Base-by-base conservation (phyloP, 2,113 vertebrate species). In the Silurus meridionalis region DNA sequence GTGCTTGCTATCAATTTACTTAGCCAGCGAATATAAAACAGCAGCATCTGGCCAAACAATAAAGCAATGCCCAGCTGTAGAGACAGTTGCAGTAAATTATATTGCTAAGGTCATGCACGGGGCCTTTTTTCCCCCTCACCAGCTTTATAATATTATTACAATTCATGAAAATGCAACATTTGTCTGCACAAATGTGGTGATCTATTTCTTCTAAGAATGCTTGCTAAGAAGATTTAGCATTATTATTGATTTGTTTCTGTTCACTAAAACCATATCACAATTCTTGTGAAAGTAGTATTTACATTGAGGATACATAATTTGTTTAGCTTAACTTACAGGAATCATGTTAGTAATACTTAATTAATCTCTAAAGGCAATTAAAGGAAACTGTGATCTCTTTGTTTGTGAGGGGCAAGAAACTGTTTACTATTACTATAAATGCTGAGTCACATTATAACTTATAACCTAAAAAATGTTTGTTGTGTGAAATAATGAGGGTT, bases 61-160 rank as follows among this genome's bases (percentile, higher is more conserved):
- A 85, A 85, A 80, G 75, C 83, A 85, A 67, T 53, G 69, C 55
- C 82, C 86, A 87, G 86, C 79, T 83, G 60, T 85, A 83, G 46
- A 85, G 88, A 89, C 88, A 89, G 88, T 84, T 86, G 88, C 84
- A 72, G 67, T 87, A 87, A 80, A 86, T 87, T 89, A 89, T 89
- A 83, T 86, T 46, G 77, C 37, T 86, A 83, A 87, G 88, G 86
- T 89, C 88, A 67, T 86, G 74, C 58, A 75, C 50, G 50, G 60
- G 80, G 50, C 72, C 37, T 37, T 37, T 37, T 79, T 85, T 60
- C 61, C 17, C 17, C 50, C 64, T 78, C 64, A 83, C 75, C 74
- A 83, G 83, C 86, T 75, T 83, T 83, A 52, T 63, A 87, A 64
- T 72, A 78, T 85, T 14, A 82, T 85, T 89, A 80, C 67, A 85